Percentiles rank a stretch among this genome's conserved stretches.
phyloP scores from a whole-genome alignment of 2,797 vertebrate species.

The Bufotes viridis region DNA sequence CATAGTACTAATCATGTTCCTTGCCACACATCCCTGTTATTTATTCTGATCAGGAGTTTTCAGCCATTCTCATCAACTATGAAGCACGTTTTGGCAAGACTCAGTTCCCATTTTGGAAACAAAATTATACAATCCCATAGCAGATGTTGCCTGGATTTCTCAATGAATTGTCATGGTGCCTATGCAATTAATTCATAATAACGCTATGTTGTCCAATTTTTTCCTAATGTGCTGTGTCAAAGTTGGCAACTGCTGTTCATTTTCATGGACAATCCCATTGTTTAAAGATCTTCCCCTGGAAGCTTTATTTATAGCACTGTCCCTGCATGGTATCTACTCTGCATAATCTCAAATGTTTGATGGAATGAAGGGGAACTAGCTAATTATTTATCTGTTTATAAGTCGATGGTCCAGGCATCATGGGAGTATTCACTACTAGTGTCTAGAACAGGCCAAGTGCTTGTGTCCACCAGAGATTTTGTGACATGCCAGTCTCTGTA shows the following conservation, averaged over 20 bases:
- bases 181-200: constrained; percentile 35
- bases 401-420: background rate
- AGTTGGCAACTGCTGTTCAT: background rate
- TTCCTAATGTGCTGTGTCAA: constrained; percentile 17
- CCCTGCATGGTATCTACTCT: background rate
- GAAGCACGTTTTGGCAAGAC: constrained; percentile 15
- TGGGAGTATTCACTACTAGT: background rate
- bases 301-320: background rate
- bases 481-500: background rate
- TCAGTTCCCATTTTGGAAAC: constrained; percentile 3
- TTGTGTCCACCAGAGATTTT: background rate
- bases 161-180: constrained; percentile 27
- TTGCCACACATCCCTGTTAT: background rate
- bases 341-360: background rate
- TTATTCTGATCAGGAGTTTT: constrained; percentile 23
- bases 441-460: background rate
- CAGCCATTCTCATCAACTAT: constrained; percentile 17
- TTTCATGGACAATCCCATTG: constrained; percentile 17
- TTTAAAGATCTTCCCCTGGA: constrained; percentile 3
- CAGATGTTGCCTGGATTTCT: constrained; percentile 31
- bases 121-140: constrained; percentile 6
- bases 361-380: background rate
- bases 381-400: too few species aligned
- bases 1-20: background rate
- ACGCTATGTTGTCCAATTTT: constrained; percentile 32